phyloP scores from a whole-genome alignment of 2,888 invertebrate species.

The Prosapia bicincta region DNA sequence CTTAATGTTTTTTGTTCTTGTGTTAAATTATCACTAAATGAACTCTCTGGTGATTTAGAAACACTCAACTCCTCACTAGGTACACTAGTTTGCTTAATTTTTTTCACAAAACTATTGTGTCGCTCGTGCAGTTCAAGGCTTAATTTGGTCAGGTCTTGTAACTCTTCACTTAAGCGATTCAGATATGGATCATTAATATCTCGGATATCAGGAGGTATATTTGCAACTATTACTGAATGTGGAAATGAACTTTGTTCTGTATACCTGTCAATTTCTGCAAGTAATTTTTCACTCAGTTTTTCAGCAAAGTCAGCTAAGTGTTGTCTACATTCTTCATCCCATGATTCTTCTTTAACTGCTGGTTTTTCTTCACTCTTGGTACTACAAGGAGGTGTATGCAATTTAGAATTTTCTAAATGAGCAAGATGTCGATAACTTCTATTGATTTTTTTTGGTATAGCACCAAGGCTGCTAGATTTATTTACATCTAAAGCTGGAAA shows the following conservation, averaged over 20 bases:
- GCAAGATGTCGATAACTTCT: constrained; percentile 44
- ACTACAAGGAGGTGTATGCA: not conserved
- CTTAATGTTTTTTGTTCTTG: not conserved
- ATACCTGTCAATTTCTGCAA: constrained; percentile 66
- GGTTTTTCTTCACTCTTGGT: constrained; percentile 19
- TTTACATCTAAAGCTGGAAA: constrained; percentile 15
- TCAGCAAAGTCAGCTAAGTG: constrained; percentile 78
- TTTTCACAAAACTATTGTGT: constrained; percentile 27
- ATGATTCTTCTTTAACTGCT: constrained; percentile 40
- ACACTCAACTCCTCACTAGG: not conserved
- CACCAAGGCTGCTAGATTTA: constrained; percentile 22
- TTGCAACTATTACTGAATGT: constrained; percentile 11
- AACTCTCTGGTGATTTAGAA: not conserved
- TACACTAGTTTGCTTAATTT: not conserved
- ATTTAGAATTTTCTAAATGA: constrained; percentile 14
- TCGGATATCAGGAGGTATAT: constrained; percentile 51
- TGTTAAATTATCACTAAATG: not conserved
- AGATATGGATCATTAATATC: constrained; percentile 60
- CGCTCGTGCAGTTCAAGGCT: constrained; percentile 58
- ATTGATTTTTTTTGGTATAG: constrained; percentile 45
- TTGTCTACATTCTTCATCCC: constrained; percentile 63
- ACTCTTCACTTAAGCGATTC: constrained; percentile 56
- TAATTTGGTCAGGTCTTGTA: constrained; percentile 55
- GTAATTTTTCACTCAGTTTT: constrained; percentile 73
- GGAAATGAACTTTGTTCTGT: constrained; percentile 43